Conservation (phyloP, 2,888 invertebrate species). For the Aphodius sticticus region DNA sequence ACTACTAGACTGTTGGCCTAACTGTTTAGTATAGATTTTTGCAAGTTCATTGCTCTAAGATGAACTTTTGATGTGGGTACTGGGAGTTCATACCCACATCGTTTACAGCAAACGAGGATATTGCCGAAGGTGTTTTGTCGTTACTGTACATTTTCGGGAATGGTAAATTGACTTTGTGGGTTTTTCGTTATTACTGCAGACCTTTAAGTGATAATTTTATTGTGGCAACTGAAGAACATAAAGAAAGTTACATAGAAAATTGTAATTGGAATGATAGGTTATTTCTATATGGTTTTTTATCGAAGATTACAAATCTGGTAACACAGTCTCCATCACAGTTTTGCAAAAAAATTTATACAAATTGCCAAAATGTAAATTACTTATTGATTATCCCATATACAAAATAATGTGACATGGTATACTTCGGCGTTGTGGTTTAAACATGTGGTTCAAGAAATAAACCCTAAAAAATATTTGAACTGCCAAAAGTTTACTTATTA, state of each 20-base stretch:
- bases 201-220: not conserved
- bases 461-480: too few relatives aligned
- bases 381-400: too few relatives aligned
- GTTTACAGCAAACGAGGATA: not conserved
- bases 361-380: too few relatives aligned
- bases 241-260: not conserved
- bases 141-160: not conserved
- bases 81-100: slow-evolving; percentile 19
- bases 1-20: not conserved
- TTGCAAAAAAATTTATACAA: too few relatives aligned
- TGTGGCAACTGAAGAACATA: not conserved
- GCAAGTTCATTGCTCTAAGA: slow-evolving; percentile 23
- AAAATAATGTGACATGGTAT: too few relatives aligned
- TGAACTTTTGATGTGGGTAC: slow-evolving; percentile 23
- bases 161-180: not conserved
- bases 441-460: too few relatives aligned
- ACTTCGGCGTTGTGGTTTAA: too few relatives aligned
- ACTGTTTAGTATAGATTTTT: slow-evolving; percentile 15
- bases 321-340: too few relatives aligned
- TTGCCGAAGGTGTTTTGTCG: not conserved
- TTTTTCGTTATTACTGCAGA: too few relatives aligned
- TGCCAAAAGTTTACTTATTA: too few relatives aligned
- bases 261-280: not conserved
- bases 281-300: too few relatives aligned
- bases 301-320: too few relatives aligned